A percentile compares a stretch with the other conserved stretches of the same genome.
These are phyloP conservation scores for Cyanoderma ruficeps DNA, from an alignment of 2,113 vertebrate species.

Conservation along the genomic window DNA sequence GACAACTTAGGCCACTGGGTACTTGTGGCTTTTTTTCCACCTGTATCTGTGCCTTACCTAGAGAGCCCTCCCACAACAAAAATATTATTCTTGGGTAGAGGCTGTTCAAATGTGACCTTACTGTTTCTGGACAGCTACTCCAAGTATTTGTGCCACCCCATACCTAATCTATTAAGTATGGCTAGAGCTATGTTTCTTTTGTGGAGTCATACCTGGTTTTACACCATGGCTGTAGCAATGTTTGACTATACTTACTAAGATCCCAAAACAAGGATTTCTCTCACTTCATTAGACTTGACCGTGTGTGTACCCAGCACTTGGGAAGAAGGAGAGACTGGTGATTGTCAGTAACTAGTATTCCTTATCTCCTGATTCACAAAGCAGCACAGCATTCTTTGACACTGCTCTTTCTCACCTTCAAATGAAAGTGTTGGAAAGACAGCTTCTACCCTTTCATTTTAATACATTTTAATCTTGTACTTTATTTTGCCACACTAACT, in stretches of 20 bases:
- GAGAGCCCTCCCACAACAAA: background rate
- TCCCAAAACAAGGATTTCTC: background rate
- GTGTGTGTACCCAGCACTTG: fast-evolving
- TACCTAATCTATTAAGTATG: background rate
- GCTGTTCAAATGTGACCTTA: background rate
- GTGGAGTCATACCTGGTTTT: background rate
- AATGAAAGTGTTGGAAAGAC: background rate
- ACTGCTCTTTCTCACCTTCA: background rate
- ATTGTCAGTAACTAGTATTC: background rate
- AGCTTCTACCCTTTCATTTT: background rate
- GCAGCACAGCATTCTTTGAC: background rate
- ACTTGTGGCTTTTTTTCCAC: background rate
- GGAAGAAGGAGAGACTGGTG: background rate
- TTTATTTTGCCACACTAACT: background rate
- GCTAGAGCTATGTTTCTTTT: background rate
- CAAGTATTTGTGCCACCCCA: background rate
- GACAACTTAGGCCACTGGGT: background rate
- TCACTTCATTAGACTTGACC: background rate
- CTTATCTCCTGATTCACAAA: background rate
- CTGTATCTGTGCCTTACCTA: background rate
- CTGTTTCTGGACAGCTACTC: background rate
- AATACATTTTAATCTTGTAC: background rate
- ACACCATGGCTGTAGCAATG: fast-evolving
- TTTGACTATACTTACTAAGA: background rate
- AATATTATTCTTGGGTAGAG: background rate